Percentiles rank a stretch among this genome's conserved stretches.
phyloP scores from a whole-genome alignment of 1,140 invertebrate genomes.

The Philaenus spumarius region DNA sequence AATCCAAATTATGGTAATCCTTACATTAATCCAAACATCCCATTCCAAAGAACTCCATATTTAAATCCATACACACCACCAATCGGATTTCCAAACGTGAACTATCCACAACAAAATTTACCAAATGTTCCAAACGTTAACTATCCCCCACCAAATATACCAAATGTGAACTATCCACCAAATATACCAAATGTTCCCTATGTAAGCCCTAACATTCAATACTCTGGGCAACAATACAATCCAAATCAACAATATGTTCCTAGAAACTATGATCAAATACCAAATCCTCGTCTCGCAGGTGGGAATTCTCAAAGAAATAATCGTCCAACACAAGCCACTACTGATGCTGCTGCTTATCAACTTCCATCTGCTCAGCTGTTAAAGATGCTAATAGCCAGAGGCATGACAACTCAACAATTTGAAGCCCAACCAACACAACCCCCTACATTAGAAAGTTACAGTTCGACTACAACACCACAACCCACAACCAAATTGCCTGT shows the following conservation, averaged over 20 bases:
- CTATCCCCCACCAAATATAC: background rate
- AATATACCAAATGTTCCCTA: background rate
- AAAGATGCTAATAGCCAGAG: conserved; percentile 1
- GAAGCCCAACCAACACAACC: background rate
- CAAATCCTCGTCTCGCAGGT: background rate
- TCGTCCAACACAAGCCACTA: background rate
- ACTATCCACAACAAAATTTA: background rate
- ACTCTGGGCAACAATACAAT: background rate
- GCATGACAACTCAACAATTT: background rate
- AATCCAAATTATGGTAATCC: conserved; percentile 13
- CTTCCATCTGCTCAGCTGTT: conserved; percentile 16
- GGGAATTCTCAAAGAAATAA: background rate
- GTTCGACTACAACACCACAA: conserved; percentile 1
- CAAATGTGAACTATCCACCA: background rate
- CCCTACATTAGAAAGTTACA: background rate
- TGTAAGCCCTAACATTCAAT: background rate
- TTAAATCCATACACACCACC: conserved; percentile 3
- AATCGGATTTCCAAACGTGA: background rate
- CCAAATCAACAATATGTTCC: background rate
- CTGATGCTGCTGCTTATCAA: conserved; percentile 1
- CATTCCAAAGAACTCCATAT: background rate
- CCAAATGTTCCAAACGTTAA: background rate
- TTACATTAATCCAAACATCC: conserved; percentile 7
- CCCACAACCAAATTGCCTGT: conserved; percentile 15
- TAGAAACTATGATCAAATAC: background rate